phyloP scores from a whole-genome alignment of 2,888 invertebrate genomes.

The Hirudinaria manillensis region DNA sequence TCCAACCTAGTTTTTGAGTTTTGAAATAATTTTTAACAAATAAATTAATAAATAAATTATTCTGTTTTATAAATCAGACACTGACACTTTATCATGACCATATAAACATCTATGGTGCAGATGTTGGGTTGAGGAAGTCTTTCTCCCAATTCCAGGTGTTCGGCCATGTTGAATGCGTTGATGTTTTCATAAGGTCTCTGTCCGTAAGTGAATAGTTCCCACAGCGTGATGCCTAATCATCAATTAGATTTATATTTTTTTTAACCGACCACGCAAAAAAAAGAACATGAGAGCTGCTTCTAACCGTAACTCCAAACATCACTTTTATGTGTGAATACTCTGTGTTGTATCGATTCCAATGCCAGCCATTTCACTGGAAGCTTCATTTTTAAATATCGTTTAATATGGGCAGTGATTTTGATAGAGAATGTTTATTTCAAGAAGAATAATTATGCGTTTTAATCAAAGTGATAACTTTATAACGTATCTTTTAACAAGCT shows the following conservation, averaged over 20 bases:
- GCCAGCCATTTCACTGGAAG: constrained; percentile 72
- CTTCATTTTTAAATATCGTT: neutral
- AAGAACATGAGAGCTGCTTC: neutral
- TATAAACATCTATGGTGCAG: constrained; percentile 85
- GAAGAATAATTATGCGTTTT: too few relatives aligned
- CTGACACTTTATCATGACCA: constrained; percentile 78
- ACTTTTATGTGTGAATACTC: constrained; percentile 92
- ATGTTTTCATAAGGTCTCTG: constrained; percentile 82
- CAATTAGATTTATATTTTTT: neutral
- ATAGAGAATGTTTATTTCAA: too few relatives aligned
- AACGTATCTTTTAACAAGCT: too few relatives aligned
- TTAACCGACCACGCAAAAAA: neutral
- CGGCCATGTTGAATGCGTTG: constrained; percentile 79
- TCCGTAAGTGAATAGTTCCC: constrained; percentile 90
- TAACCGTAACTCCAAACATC: constrained; percentile 69
- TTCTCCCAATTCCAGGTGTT: constrained; percentile 79
- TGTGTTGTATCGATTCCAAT: constrained; percentile 86
- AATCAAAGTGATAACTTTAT: too few relatives aligned
- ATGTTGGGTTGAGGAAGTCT: constrained; percentile 81
- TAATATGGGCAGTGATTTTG: neutral
- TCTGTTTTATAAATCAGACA: neutral
- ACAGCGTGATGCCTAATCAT: constrained; percentile 70
- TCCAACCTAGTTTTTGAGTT: constrained; percentile 23
- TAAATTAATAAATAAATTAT: too few relatives aligned
- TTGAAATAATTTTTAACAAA: neutral